phyloP scores from a whole-genome alignment of 1,140 invertebrate genomes.

The Drosophila watanabei region DNA sequence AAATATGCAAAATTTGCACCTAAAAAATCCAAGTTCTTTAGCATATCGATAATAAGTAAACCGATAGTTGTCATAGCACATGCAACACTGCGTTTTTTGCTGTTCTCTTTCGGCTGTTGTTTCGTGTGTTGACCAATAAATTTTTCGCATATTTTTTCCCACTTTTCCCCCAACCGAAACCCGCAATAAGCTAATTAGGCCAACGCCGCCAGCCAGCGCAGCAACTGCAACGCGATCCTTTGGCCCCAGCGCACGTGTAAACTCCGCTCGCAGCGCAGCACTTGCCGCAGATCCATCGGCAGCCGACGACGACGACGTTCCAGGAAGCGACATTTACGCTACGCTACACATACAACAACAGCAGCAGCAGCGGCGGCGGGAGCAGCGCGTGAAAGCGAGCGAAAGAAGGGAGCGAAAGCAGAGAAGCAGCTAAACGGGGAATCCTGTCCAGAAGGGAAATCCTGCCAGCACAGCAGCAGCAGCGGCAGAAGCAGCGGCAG shows the following conservation, averaged over 20 bases:
- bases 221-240: constrained; percentile 31
- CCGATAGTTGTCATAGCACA: too few species aligned
- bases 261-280: constrained; percentile 7
- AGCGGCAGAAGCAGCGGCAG: not conserved
- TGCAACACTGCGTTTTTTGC: constrained; percentile 70
- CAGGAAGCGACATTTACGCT: constrained; percentile 48
- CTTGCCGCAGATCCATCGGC: constrained; percentile 9
- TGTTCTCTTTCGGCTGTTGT: constrained; percentile 73
- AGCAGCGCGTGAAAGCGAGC: constrained; percentile 56
- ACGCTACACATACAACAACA: constrained; percentile 18
- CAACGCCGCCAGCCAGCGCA: constrained; percentile 25
- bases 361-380: constrained; percentile 1
- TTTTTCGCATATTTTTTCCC: constrained; percentile 73
- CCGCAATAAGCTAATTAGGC: constrained; percentile 41
- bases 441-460: constrained; percentile 44
- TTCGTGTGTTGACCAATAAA: constrained; percentile 81
- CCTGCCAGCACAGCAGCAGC: constrained; percentile 9
- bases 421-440: constrained; percentile 5
- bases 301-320: constrained; percentile 40
- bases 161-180: constrained; percentile 68
- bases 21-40: too few species aligned
- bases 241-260: constrained; percentile 31
- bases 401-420: constrained; percentile 31
- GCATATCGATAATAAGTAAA: too few species aligned
- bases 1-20: too few species aligned